These are phyloP conservation scores for Alca torda DNA, from an alignment of 2,797 vertebrate genomes.

Conservation along the genomic window DNA sequence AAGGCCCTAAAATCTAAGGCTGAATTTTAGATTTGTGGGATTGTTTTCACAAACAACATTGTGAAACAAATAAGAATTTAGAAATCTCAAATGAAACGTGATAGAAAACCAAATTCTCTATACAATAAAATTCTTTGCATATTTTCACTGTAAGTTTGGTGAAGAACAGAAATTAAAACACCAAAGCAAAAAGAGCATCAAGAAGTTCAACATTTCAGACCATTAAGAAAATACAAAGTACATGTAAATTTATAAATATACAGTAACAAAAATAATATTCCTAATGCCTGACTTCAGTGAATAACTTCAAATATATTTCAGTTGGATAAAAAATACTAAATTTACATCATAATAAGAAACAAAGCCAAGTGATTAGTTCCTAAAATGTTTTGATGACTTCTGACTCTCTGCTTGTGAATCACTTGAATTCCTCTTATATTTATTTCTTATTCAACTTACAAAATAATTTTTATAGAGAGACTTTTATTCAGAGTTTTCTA, in stretches of 20 bases:
- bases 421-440: background rate
- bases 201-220: background rate
- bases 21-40: background rate
- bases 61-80: background rate
- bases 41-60: background rate
- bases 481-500: background rate
- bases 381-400: background rate
- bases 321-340: background rate
- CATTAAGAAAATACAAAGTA: background rate
- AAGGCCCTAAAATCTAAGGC: background rate
- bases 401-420: background rate
- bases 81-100: background rate
- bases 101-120: background rate
- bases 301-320: background rate
- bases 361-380: background rate
- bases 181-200: background rate
- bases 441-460: background rate
- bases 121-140: background rate
- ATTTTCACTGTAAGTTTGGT: background rate
- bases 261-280: background rate
- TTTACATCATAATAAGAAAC: background rate
- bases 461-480: background rate
- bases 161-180: background rate
- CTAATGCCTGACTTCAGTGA: background rate
- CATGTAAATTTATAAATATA: background rate